Base-by-base conservation (phyloP, 1,140 invertebrate genomes). In the Myzus persicae region DNA sequence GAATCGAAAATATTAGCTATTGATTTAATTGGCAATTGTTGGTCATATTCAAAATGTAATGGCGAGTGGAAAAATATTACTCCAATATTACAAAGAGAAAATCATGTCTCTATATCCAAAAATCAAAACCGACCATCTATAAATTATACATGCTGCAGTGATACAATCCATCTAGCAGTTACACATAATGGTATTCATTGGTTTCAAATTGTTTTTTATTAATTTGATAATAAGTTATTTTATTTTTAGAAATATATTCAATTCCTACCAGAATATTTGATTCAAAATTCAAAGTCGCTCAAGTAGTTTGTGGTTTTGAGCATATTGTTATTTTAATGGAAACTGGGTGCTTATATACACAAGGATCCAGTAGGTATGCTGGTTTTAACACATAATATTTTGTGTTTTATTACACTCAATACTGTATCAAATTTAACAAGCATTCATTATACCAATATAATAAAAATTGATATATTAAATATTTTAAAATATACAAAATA, bases 341-440 rank as follows among this genome's bases (percentile, higher is more conserved):
- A 93, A 95, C 96, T 94, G 98, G 98, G 2, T 96, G 96, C 94
- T 96, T 99, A 93, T 98, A 97, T 94, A 97, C 96, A 31, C 98
- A 97, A 96, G 98, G 98, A 85, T 96, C 96, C 94, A 97, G 98
- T 94, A 97, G 97, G 97, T 98, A 96, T 95, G 95, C 95, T 87
- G 1, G n/a, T n/a, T 76, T 76, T n/a, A 76, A n/a, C 59, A 6
- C 31, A 18, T 76, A n/a, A 67, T 92, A 90, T 44, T 93, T 26
- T 36, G 93, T 54, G 67, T 87, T 85, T 89, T 48, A 40, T 36
- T 51, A 24, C 20, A 93, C 93, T 36, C 18, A 93, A 84, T 48
- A 46, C 9, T 85, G 26, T 44, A 36, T 44, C 2, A 46, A n/a
- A 36, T 87, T 87, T 46, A 31, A n/a, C 8, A 36, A 46, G 0